Base-by-base conservation (phyloP, 2,113 vertebrate genomes). In the Gymnorhina tibicen region DNA sequence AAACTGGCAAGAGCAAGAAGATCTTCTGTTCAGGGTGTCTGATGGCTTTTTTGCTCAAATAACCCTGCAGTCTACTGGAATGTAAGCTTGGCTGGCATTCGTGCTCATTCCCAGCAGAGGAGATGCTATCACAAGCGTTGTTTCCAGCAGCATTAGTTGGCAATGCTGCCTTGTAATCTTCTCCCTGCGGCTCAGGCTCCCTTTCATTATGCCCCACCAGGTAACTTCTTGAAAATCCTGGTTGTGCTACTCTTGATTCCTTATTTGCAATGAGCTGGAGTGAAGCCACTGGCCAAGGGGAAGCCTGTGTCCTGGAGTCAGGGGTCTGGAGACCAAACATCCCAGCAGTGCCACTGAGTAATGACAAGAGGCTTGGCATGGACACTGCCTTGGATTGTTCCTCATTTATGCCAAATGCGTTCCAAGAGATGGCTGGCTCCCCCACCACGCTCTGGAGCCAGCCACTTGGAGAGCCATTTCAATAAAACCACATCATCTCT, bases 381-480 rank as follows among this genome's bases (percentile, higher is more conserved):
- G 76, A 33, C 30, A 7, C 56, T 62, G 73, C 64, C 58, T 83
- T 53, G 94, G 53, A 78, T 96, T 86, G 60, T 74, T 84, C 62
- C 56, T 86, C 83, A 35, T 94, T 92, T 88, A 64, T 81, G 58
- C 73, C 91, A 91, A 56, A 80, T 60, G 52, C 50, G 28, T 94
- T 96, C 80, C 80, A 86, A 95, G 73, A 93, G 85, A 60, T 46
- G 66, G 33, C 69, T 96, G 93, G 93, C 95, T 92, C 23, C 20
- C 46, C 12, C 11, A 39, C 18, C 32, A n/a, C 28, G 8, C 52
- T 75, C 60, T 80, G 76, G 91, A 94, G 66, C 92, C 92, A 89
- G 69, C 56, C 83, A 58, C 55, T 93, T 91, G 86, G 86, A 89
- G 44, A 89, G 64, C 41, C n/a, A 4, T 89, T 93, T 92, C 92